phyloP scores from a whole-genome alignment of 2,113 vertebrate genomes.

The Dipodomys spectabilis region DNA sequence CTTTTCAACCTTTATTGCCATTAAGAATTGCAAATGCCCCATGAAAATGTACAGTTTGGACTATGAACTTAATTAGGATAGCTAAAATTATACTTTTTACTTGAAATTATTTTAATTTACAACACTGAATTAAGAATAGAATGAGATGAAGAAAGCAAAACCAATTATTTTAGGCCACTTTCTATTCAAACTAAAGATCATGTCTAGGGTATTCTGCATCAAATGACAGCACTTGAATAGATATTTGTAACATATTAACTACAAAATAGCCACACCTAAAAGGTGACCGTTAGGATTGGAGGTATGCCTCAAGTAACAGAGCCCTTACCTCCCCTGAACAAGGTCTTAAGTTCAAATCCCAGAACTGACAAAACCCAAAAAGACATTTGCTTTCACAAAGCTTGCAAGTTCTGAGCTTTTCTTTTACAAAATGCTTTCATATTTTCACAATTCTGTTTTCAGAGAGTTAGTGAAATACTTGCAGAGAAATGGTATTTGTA shows the following conservation, averaged over 20 bases:
- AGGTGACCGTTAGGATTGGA: not conserved
- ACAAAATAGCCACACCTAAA: not conserved
- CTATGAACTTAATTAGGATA: not conserved
- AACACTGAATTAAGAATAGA: constrained; percentile 5
- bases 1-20: not conserved
- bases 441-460: not conserved
- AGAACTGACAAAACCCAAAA: not conserved
- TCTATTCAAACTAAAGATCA: not conserved
- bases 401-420: not conserved
- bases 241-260: not conserved
- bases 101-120: not conserved
- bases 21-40: not conserved
- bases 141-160: not conserved
- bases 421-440: constrained; percentile 5
- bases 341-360: too few relatives aligned
- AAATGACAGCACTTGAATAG: not conserved
- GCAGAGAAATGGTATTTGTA: not conserved
- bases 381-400: not conserved
- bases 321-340: too few relatives aligned
- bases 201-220: not conserved
- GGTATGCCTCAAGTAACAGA: too few relatives aligned
- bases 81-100: not conserved
- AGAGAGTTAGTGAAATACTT: not conserved
- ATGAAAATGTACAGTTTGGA: not conserved
- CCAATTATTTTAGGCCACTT: not conserved